Conservation (phyloP, 1,140 invertebrate species). For the Pachyrhynchus sulphureomaculatus region DNA sequence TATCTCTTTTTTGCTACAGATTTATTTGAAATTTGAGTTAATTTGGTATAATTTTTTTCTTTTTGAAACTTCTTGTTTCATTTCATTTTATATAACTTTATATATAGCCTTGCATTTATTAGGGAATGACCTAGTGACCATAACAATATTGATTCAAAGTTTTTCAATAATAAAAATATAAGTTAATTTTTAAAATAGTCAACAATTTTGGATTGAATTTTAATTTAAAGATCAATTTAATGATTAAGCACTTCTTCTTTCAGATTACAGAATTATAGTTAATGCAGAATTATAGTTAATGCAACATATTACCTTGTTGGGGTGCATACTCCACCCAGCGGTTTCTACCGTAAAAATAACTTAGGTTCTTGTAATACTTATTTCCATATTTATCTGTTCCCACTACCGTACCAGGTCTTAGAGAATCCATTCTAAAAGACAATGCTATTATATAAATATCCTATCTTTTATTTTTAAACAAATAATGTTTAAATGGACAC, state of each 20-base stretch:
- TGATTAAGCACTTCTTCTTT: too few species aligned
- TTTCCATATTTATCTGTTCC: conserved; percentile 96
- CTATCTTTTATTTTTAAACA: not conserved
- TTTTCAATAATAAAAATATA: not conserved
- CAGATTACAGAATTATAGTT: too few species aligned
- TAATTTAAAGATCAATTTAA: not conserved
- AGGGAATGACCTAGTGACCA: too few species aligned
- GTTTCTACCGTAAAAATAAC: conserved; percentile 87
- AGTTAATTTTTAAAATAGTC: not conserved
- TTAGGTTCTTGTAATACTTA: conserved; percentile 92
- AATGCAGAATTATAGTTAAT: not conserved
- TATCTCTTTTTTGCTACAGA: not conserved
- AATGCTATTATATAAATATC: not conserved
- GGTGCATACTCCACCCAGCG: conserved; percentile 91
- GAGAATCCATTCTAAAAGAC: conserved; percentile 74
- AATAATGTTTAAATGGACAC: not conserved
- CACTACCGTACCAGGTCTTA: conserved; percentile 84
- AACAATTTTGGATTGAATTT: not conserved
- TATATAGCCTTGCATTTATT: too few species aligned
- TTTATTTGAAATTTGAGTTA: not conserved
- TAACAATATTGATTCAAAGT: not conserved
- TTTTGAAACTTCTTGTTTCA: too few species aligned
- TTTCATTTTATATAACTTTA: too few species aligned
- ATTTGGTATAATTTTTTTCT: not conserved
- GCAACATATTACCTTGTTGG: conserved; percentile 53